These are phyloP conservation scores for Cryptophagus acutangulus DNA, from an alignment of 2,888 invertebrate genomes.

Conservation along the genomic window DNA sequence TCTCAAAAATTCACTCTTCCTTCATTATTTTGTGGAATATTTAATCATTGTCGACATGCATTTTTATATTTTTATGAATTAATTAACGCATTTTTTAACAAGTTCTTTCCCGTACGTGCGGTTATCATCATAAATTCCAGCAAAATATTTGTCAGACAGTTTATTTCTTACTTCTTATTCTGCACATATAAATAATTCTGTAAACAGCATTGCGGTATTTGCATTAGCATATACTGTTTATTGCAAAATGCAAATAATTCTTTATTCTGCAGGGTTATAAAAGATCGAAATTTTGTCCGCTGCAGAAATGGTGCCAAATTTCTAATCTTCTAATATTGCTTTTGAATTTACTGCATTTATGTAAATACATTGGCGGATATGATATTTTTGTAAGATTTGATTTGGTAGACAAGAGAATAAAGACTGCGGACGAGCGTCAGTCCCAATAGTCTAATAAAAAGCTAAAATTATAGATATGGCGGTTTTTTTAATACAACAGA, in stretches of 20 bases:
- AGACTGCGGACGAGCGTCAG: no score
- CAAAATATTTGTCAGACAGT: background rate
- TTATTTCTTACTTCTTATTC: slow-evolving; percentile 20
- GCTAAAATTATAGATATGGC: no score
- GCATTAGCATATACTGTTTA: slow-evolving; percentile 27
- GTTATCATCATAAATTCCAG: background rate
- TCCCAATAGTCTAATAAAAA: no score
- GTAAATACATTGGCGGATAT: no score
- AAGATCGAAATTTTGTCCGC: background rate
- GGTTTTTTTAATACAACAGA: no score
- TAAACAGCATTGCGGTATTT: slow-evolving; percentile 32
- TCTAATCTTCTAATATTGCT: no score
- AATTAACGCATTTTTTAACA: no score
- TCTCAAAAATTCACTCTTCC: background rate
- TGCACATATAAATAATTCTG: slow-evolving; percentile 27
- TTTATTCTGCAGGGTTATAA: background rate
- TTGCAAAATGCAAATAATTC: slow-evolving; percentile 2
- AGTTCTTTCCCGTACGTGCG: no score
- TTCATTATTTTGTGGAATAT: slow-evolving; percentile 3
- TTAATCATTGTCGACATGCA: background rate
- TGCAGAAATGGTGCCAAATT: background rate
- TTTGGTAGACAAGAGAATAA: no score
- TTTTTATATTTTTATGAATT: background rate
- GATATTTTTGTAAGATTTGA: no score
- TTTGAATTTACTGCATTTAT: no score